Evolutionary conservation across 2,113 vertebrate genomes (phyloP), one percentile per base, ranked within the genome.

Genomic region (Alethe castanea): DNA sequence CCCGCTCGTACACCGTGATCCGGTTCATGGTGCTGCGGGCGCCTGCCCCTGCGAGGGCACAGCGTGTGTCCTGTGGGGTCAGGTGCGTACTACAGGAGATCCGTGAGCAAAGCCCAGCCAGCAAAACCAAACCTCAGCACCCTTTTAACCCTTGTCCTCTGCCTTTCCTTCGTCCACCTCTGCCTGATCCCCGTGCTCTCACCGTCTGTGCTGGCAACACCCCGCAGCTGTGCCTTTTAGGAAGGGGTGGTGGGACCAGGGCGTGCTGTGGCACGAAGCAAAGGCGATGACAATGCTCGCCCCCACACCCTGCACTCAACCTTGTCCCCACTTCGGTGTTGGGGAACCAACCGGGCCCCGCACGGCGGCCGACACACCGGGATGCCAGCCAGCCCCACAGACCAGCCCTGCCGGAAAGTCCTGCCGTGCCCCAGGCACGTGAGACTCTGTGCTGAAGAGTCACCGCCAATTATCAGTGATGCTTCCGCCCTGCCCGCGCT

Each of bases 1-100:
- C 50, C 1, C 22, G 70, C 66, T 97, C 97, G 0, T 96, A 97
- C 62, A 97, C 97, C 0, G 84, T 87, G 69, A 97, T 96, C 14
- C 78, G 89, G 94, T 97, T 97, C 97, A 97, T 97, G 86, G 69
- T 14, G 86, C 74, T 3, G 13, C 0, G 0, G 53, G 67, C 2
- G 2, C 73, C 61, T 3, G 7, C 35, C 47, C 40, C 40, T 23
- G 59, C 0, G 1, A 70, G 65, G 61, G 65, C 92, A 74, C 82
- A 29, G 10, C 1, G 4, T 5, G 2, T 1, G 2, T 14, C 4
- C 2, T 2, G 24, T 47, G 50, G 13, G 35, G 8, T 19, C 3
- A 5, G 5, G 2, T 8, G 8, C 5, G 14, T 1, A 9, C 61
- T 38, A 16, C 1, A 4, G 69, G 38, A 74, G 62, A 61, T 17